These are phyloP conservation scores for Thera britannica DNA, from an alignment of 2,888 invertebrate genomes.

Conservation along the genomic window DNA sequence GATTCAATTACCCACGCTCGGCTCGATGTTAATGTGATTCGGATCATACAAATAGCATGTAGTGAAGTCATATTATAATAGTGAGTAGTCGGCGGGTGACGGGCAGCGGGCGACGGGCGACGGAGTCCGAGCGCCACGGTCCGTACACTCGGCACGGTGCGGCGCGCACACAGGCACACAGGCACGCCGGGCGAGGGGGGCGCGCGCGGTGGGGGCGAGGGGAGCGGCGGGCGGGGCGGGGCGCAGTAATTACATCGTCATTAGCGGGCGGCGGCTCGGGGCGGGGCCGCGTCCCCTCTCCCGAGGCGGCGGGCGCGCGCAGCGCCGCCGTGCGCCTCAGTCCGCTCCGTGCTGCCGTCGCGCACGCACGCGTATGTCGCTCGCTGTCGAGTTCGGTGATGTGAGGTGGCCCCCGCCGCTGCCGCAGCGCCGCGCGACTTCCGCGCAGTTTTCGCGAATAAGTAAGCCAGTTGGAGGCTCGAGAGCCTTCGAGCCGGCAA, in stretches of 20 bases:
- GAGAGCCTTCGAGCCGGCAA: conserved; percentile 85
- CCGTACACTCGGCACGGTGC: conserved; percentile 5
- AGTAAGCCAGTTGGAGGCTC: conserved; percentile 82
- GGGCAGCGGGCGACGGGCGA: not conserved
- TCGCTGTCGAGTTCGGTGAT: conserved; percentile 76
- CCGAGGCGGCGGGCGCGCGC: conserved; percentile 67
- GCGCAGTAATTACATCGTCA: conserved; percentile 69
- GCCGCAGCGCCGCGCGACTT: conserved; percentile 76
- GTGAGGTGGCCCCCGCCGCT: conserved; percentile 84
- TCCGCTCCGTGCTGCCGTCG: conserved; percentile 82
- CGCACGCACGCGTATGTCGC: conserved; percentile 87
- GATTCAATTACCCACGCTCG: not conserved
- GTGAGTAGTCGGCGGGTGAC: conserved; percentile 10
- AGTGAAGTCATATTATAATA: not conserved
- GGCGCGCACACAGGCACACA: not conserved
- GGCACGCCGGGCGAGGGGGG: conserved; percentile 8
- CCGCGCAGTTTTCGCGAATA: conserved; percentile 78
- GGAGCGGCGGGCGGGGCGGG: conserved; percentile 55
- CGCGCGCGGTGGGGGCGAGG: conserved; percentile 38
- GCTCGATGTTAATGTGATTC: conserved; percentile 4
- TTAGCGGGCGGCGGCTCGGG: conserved; percentile 72
- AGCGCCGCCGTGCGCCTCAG: conserved; percentile 70
- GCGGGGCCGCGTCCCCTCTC: conserved; percentile 69
- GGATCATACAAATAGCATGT: conserved; percentile 8
- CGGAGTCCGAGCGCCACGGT: conserved; percentile 10